phyloP scores from a whole-genome alignment of 1,140 invertebrate species.

The Apis florea region DNA sequence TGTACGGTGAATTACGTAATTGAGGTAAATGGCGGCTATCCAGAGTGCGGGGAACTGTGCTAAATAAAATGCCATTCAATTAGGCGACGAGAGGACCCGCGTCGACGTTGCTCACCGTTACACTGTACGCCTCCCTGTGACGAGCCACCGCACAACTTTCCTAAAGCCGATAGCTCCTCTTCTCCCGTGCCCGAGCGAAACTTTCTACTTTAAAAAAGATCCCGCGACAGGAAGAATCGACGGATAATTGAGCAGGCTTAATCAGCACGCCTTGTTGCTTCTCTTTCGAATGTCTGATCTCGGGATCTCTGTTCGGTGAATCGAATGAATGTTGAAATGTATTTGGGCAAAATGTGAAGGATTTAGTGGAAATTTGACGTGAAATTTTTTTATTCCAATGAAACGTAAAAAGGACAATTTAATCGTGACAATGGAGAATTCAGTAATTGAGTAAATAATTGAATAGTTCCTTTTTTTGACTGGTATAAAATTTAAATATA shows the following conservation, averaged over 20 bases:
- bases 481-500: no score
- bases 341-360: neutral
- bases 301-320: neutral
- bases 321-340: neutral
- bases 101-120: slow-evolving; percentile 40
- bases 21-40: slow-evolving; percentile 76
- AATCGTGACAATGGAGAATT: no score
- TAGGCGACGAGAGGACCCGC: slow-evolving; percentile 63
- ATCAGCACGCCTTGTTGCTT: slow-evolving; percentile 27
- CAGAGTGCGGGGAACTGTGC: slow-evolving; percentile 73
- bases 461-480: no score
- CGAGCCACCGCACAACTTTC: slow-evolving; percentile 34
- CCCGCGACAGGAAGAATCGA: neutral
- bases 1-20: slow-evolving; percentile 76
- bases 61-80: slow-evolving; percentile 78
- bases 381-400: no score
- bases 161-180: slow-evolving; percentile 64
- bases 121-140: slow-evolving; percentile 16
- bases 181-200: slow-evolving; percentile 13
- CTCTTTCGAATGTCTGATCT: neutral
- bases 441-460: no score
- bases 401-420: no score
- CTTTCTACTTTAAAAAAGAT: slow-evolving; percentile 44
- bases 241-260: slow-evolving; percentile 33
- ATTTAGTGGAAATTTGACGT: no score